Evolutionary conservation across 2,888 invertebrate genomes (phyloP), one percentile per base, ranked within the genome.

Genomic region (Drosophila parthenogenetica): DNA sequence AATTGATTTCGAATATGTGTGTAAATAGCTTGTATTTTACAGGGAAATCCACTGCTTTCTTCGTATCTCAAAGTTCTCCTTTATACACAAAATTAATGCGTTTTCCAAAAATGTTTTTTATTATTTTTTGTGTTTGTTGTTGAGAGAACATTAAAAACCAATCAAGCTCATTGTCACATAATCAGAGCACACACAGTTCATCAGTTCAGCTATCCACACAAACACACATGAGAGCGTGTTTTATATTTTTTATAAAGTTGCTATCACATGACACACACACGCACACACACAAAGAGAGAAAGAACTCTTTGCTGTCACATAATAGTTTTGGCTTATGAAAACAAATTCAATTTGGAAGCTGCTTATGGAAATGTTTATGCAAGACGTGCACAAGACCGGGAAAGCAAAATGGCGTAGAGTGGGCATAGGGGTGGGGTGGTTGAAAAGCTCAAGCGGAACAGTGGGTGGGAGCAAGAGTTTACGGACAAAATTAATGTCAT

Each of bases 281-380:
- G 32, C 39, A 51, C 43, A 35, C 13, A 29, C 49, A 51, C 51
- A 51, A 17, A 40, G 39, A 40, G 7, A 45, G 35, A 14, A 17
- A 10, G 25, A 11, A 69, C 78, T 78, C 81, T 77, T 72, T 81
- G 70, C 64, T 60, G 35, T 60, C 79, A 67, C 66, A 84, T 87
- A 84, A 87, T 87, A 84, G 83, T 84, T 84, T 87, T 87, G 87
- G 86, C 83, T 87, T 84, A 85, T 85, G 82, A 85, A 85, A 85
- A 84, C 87, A 85, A 84, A 84, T 84, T 84, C 86, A 84, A 84
- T 84, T 85, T 84, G 73, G 73, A 82, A 85, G 83, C 83, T 82
- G 87, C 87, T 84, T 84, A 84, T 84, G 86, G 77, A 87, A 87
- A 87, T 84, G 83, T 84, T 84, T 87, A 87, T 84, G 83, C 86